These are phyloP conservation scores for Hydrotaea diabolus DNA, from an alignment of 2,888 invertebrate genomes.

Conservation along the genomic window DNA sequence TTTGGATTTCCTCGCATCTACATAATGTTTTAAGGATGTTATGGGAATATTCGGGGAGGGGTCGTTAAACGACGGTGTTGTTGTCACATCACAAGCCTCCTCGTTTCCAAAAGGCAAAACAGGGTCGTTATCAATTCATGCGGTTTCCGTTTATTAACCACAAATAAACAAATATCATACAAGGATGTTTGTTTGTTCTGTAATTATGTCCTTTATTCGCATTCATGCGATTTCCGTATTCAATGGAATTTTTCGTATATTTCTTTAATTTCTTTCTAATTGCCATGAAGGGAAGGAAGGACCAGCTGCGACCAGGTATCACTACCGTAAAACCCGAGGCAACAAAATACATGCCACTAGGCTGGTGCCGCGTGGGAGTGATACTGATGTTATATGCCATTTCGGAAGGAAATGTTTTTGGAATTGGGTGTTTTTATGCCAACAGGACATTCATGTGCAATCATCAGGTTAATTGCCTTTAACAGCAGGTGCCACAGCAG, in stretches of 20 bases:
- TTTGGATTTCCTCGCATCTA: neutral
- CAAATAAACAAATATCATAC: neutral
- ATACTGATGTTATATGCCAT: too few relatives aligned
- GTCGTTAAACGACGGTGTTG: neutral
- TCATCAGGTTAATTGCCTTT: too few relatives aligned
- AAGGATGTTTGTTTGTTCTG: neutral
- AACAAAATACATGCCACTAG: neutral
- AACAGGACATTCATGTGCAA: too few relatives aligned
- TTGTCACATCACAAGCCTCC: too few relatives aligned
- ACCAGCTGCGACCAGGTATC: constrained; percentile 17
- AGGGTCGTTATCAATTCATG: neutral
- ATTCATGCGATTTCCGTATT: neutral
- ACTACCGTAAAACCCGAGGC: too few relatives aligned
- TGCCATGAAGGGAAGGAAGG: constrained; percentile 28
- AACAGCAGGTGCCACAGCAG: too few relatives aligned
- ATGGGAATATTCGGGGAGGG: too few relatives aligned
- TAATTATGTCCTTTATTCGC: constrained; percentile 18
- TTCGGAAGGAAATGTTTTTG: too few relatives aligned
- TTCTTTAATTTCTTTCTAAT: constrained; percentile 44
- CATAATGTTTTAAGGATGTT: neutral
- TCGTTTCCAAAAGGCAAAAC: neutral
- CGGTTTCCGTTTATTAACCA: neutral
- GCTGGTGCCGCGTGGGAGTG: too few relatives aligned
- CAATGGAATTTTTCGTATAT: constrained; percentile 20
- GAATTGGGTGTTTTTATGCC: too few relatives aligned